Conservation (phyloP, 2,113 vertebrate species). For the Sturnus vulgaris region DNA sequence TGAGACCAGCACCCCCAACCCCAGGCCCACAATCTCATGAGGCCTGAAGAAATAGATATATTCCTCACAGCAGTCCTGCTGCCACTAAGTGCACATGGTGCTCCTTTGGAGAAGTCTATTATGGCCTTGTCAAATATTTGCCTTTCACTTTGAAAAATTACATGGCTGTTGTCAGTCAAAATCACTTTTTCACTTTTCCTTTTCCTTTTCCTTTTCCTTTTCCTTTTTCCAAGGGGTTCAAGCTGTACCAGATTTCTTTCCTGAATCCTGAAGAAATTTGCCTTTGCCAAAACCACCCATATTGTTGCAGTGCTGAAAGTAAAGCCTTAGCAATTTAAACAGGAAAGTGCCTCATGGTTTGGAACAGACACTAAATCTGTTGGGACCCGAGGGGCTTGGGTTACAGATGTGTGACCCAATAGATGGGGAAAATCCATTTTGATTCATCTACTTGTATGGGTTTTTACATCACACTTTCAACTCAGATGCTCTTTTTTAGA, state of each 20-base stretch:
- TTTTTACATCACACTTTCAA: neutral
- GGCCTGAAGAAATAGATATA: neutral
- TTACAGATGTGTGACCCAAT: neutral
- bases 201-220: neutral
- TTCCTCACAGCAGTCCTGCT: neutral
- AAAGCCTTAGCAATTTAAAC: neutral
- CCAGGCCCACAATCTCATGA: fast-evolving
- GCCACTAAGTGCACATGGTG: neutral
- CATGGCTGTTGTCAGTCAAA: neutral
- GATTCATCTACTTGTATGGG: neutral
- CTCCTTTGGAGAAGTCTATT: neutral
- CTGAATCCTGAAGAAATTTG: neutral
- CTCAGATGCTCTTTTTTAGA: neutral
- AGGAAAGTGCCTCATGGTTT: neutral
- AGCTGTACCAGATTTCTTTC: neutral
- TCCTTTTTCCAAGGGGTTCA: neutral
- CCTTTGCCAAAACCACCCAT: neutral
- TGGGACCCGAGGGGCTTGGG: neutral
- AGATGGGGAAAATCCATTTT: neutral
- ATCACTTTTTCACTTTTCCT: neutral
- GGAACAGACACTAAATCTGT: neutral
- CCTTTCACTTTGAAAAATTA: neutral
- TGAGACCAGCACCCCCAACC: neutral
- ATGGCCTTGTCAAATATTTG: neutral
- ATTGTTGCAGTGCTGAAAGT: neutral